Evolutionary conservation across 2,797 vertebrate species (phyloP), one percentile per base, ranked within the genome.

Genomic region (Sorex maritimensis): DNA sequence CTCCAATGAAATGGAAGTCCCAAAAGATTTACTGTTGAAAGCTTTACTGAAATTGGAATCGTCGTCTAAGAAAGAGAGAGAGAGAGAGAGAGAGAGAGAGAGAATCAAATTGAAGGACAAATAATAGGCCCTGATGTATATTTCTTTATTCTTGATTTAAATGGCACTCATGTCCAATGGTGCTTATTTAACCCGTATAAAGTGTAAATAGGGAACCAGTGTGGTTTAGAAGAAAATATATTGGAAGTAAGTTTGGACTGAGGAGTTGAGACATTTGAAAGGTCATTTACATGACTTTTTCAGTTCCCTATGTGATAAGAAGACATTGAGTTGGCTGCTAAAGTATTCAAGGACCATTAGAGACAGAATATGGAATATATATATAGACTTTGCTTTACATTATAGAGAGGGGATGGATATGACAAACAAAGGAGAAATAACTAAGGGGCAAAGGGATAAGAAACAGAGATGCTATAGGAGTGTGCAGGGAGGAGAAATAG

Each of bases 231-330:
- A 86, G 44, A 75, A 74, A 86, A 81, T 78, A 61, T 67, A 73
- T 28, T 46, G 23, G 30, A 81, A 87, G 74, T 81, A 34, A 90
- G 13, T 75, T 21, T 38, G 41, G n/a, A 26, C 19, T 38, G 41
- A 88, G 55, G 46, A 89, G 24, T n/a, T 63, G 21, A 80, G 7
- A 8, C 71, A 74, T 90, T 80, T 86, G 67, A 86, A 90, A 44
- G 15, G 49, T 75, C 34, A 38, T 83, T 5, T 88, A 6, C 49
- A 63, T 92, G 34, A 63, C 87, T 88, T n/a, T 9, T 77, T 3
- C 11, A 55, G 1, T 68, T 82, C 67, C 7, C 24, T 28, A 4
- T 5, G 13, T 63, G 19, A 9, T 75, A 38, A 74, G n/a, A 86
- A 11, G 10, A 83, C 30, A n/a, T 67, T 58, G 24, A 63, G 19